Conservation (phyloP, 2,797 vertebrate species). For the Allobates femoralis region DNA sequence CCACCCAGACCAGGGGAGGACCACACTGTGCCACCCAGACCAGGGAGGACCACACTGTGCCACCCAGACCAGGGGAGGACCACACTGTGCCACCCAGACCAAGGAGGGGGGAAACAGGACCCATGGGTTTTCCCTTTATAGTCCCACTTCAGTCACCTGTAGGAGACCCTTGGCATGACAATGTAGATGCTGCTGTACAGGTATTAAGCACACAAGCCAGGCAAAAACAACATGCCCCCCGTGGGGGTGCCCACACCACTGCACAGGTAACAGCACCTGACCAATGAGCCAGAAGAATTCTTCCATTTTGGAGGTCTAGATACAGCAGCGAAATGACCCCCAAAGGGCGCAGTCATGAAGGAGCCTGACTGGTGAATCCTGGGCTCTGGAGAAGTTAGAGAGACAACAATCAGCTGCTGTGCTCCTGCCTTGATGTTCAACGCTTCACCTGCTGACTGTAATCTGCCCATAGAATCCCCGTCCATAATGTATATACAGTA, state of each 20-base stretch:
- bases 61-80: neutral
- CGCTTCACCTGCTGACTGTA: too few relatives aligned
- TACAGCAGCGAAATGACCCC: conserved; percentile 16
- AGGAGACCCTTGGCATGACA: neutral
- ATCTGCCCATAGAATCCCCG: too few relatives aligned
- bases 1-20: neutral
- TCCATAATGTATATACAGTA: too few relatives aligned
- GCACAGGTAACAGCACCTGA: conserved; percentile 26
- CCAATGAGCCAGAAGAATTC: conserved; percentile 26
- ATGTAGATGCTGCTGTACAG: neutral
- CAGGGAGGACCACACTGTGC: too few relatives aligned
- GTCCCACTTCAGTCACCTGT: neutral
- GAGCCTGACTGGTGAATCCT: neutral
- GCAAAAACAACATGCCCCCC: neutral
- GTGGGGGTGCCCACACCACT: conserved; percentile 1
- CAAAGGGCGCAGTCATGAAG: conserved; percentile 32
- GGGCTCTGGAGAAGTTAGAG: conserved; percentile 12
- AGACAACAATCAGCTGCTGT: conserved; percentile 23
- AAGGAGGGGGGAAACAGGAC: neutral
- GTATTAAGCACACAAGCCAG: neutral
- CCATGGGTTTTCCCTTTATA: neutral
- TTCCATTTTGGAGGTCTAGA: conserved; percentile 13
- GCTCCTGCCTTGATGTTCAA: neutral
- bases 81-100: neutral
- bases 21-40: neutral